These are phyloP conservation scores for Nymphalis polychloros DNA, from an alignment of 2,888 invertebrate genomes.

Conservation along the genomic window DNA sequence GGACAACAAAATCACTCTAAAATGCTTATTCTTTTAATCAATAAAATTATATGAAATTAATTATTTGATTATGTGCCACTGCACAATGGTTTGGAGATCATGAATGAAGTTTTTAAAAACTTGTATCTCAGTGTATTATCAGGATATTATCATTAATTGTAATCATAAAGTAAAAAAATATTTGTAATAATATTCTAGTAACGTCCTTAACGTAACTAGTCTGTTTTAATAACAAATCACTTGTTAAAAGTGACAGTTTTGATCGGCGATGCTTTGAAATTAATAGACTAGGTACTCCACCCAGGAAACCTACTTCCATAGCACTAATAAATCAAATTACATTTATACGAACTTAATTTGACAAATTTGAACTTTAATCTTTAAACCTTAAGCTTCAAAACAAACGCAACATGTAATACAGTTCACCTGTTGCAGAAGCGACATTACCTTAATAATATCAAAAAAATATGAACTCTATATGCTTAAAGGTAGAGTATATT, in stretches of 20 bases:
- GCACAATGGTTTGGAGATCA: too few species aligned
- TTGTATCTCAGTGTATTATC: too few species aligned
- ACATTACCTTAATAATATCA: not conserved
- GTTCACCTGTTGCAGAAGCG: slow-evolving; percentile 20
- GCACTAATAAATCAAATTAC: slow-evolving; percentile 27
- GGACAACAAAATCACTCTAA: too few species aligned
- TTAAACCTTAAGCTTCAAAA: not conserved
- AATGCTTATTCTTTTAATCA: too few species aligned
- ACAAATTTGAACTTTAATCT: slow-evolving; percentile 2
- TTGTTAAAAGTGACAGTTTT: slow-evolving; percentile 5
- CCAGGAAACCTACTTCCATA: slow-evolving; percentile 25
- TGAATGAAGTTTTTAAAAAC: too few species aligned
- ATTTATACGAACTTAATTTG: not conserved
- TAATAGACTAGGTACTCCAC: slow-evolving; percentile 19
- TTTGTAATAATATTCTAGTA: not conserved
- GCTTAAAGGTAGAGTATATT: not conserved
- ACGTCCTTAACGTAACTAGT: not conserved
- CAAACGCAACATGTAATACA: slow-evolving; percentile 9
- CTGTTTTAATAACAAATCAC: not conserved
- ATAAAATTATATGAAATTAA: too few species aligned
- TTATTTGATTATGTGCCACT: too few species aligned
- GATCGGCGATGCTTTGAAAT: slow-evolving; percentile 11
- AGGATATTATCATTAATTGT: too few species aligned
- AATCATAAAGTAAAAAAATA: not conserved
- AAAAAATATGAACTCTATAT: slow-evolving; percentile 8